Conservation (phyloP, 1,140 invertebrate genomes). For the Drosophila eugracilis region DNA sequence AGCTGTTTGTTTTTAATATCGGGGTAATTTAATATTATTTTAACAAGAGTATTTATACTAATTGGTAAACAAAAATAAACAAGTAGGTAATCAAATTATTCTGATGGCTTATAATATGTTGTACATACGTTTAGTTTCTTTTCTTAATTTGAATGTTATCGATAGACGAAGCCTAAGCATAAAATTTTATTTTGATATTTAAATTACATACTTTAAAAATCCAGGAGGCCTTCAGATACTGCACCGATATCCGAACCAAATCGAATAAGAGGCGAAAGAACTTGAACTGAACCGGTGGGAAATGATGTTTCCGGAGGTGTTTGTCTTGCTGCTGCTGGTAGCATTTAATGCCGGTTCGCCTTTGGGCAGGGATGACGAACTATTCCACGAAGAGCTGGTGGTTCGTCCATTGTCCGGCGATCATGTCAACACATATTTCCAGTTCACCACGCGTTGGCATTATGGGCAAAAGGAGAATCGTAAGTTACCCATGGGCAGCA, state of each 20-base stretch:
- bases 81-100: too few relatives aligned
- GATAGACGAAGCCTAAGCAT: too few relatives aligned
- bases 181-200: too few relatives aligned
- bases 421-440: slow-evolving; percentile 93
- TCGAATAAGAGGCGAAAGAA: not conserved
- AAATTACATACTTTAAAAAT: not conserved
- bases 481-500: slow-evolving; percentile 82
- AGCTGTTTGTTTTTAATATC: too few relatives aligned
- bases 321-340: slow-evolving; percentile 12
- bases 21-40: too few relatives aligned
- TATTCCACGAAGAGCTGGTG: slow-evolving; percentile 92
- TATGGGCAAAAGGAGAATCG: slow-evolving; percentile 85
- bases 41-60: too few relatives aligned
- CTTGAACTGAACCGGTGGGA: not conserved
- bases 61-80: too few relatives aligned
- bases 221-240: not conserved
- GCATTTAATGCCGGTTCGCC: slow-evolving; percentile 19
- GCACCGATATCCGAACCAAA: not conserved
- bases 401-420: slow-evolving; percentile 91
- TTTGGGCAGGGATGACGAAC: slow-evolving; percentile 85
- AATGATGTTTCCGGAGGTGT: not conserved
- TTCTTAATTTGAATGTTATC: too few relatives aligned
- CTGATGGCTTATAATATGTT: too few relatives aligned
- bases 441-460: slow-evolving; percentile 93
- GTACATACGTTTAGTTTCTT: too few relatives aligned